A percentile compares a stretch with the other conserved stretches of the same genome.
These are phyloP conservation scores for Struthidea cinerea DNA, from an alignment of 2,113 vertebrate species.

Conservation along the genomic window DNA sequence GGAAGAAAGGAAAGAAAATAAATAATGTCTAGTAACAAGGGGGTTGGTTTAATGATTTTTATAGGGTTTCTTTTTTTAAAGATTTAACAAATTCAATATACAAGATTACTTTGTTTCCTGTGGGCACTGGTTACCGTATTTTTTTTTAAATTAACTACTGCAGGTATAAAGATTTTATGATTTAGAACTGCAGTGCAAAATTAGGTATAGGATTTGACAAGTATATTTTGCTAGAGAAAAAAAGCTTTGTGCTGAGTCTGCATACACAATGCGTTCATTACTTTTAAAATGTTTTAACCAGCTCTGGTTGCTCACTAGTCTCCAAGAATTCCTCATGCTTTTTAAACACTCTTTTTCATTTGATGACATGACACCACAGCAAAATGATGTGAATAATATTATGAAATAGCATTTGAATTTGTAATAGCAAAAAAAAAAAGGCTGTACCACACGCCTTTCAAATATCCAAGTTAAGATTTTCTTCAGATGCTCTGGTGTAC, in stretches of 20 bases:
- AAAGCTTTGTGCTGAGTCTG: not conserved
- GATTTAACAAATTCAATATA: not conserved
- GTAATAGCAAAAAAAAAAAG: not conserved
- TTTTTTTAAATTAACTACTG: not conserved
- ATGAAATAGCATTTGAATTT: not conserved
- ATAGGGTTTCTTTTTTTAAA: not conserved
- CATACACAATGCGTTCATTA: not conserved
- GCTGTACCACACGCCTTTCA: not conserved
- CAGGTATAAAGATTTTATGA: not conserved
- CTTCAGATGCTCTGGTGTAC: not conserved
- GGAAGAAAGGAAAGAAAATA: not conserved
- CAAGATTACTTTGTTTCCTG: not conserved
- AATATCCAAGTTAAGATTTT: not conserved
- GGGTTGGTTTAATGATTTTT: not conserved
- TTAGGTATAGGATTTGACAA: not conserved
- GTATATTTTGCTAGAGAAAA: not conserved
- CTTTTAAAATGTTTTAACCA: not conserved
- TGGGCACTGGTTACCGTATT: not conserved
- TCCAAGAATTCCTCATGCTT: not conserved
- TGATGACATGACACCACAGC: not conserved
- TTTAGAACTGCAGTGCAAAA: not conserved
- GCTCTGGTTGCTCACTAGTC: not conserved
- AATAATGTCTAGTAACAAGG: not conserved
- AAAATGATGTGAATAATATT: not conserved
- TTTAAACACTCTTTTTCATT: not conserved